Conservation (phyloP, 2,113 vertebrate species). For the Eptesicus fuscus region DNA sequence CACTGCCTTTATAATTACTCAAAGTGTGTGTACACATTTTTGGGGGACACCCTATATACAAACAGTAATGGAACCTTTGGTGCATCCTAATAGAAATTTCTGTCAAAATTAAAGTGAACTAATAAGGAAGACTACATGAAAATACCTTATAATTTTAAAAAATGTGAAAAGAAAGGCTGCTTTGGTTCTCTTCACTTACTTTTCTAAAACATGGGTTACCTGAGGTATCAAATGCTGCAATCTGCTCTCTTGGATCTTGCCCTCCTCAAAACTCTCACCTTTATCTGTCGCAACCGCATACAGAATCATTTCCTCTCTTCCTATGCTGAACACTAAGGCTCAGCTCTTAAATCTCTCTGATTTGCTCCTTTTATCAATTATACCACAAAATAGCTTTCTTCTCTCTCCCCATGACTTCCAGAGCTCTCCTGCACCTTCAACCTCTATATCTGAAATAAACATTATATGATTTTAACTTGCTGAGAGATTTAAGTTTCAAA, state of each 20-base stretch:
- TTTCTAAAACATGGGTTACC: background rate
- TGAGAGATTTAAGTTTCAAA: background rate
- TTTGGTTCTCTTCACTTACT: background rate
- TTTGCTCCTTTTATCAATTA: background rate
- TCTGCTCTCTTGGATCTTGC: background rate
- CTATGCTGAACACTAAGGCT: background rate
- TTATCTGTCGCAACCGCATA: background rate
- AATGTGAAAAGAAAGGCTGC: background rate
- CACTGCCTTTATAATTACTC: too few species aligned
- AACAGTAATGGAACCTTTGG: background rate
- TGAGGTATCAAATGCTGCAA: background rate
- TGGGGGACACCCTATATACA: too few species aligned
- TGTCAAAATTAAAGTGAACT: background rate
- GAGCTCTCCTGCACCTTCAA: background rate
- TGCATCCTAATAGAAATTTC: background rate
- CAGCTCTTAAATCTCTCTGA: background rate
- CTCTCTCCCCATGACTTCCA: background rate
- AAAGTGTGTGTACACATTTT: too few species aligned
- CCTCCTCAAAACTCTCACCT: background rate
- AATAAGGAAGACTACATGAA: background rate
- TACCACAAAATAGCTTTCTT: background rate
- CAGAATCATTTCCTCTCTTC: background rate
- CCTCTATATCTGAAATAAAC: background rate
- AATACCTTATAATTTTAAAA: background rate
- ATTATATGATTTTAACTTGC: background rate